Evolutionary conservation across 2,797 vertebrate genomes (phyloP), one percentile per base, ranked within the genome.

Genomic region (Echiichthys vipera): DNA sequence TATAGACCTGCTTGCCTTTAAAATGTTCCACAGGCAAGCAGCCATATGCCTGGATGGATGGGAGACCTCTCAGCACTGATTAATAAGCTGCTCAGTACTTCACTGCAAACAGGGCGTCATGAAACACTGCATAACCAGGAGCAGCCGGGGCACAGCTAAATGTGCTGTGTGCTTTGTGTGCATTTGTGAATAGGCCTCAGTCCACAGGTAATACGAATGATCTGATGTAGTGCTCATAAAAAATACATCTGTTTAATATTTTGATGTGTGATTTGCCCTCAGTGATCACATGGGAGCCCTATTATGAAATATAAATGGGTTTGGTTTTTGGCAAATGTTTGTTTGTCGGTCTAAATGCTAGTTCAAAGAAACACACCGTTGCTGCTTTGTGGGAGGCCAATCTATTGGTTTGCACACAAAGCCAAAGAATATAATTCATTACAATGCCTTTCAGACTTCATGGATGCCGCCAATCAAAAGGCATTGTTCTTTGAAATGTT

Each of bases 1-100:
- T 88, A 88, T 92, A 84, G 91, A 92, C 89, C 83, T 86, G 86
- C 86, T 81, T 83, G 84, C 83, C 91, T 93, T 92, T 91, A 91
- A 91, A 94, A 91, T 90, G 90, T 91, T 90, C 85, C 80, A 80
- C 79, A 87, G 87, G 80, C 83, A 86, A 80, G 87, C 74, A 63
- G 91, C 85, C 81, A 81, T 78, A 57, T 84, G 87, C 77, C 61
- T 81, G 84, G 89, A 91, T 90, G 80, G 86, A 93, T 90, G 89
- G 85, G 78, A 84, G 88, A 88, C 82, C 85, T 87, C 78, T 86
- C 85, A 80, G 71, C 55, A 20, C 84, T 91, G 91, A 94, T 94
- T 93, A 92, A 93, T 92, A 93, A 89, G 87, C 81, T 62, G 82
- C 80, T 81, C 79, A 7, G 66, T 62, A 72, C 74, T 84, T 91